phyloP scores from a whole-genome alignment of 2,888 invertebrate species.

The Spilosoma lubricipeda region DNA sequence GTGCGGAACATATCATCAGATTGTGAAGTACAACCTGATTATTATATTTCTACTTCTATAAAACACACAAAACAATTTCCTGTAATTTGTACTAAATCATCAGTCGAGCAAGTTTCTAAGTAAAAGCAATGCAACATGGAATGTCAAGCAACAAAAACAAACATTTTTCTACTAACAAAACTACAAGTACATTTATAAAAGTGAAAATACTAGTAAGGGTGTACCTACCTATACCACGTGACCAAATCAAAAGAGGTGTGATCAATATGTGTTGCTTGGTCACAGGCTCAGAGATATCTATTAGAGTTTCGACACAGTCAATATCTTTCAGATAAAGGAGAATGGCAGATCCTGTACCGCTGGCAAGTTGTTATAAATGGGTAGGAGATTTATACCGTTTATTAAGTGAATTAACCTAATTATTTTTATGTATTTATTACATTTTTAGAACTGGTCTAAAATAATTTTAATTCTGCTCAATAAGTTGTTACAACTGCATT shows the following conservation, averaged over 20 bases:
- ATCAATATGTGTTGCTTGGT: background rate
- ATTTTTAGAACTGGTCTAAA: no score
- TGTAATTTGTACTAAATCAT: slow-evolving; percentile 29
- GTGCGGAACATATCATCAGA: no score
- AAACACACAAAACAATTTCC: slow-evolving; percentile 23
- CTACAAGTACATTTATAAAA: background rate
- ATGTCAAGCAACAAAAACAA: slow-evolving; percentile 41
- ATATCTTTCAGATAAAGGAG: background rate
- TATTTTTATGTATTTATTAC: no score
- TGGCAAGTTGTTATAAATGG: no score
- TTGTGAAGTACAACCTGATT: no score
- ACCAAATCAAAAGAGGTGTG: background rate
- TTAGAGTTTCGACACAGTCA: background rate
- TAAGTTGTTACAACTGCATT: no score
- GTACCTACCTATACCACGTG: background rate
- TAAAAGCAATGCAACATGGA: slow-evolving; percentile 35
- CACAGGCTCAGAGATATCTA: background rate
- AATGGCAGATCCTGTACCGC: no score
- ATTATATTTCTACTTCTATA: no score
- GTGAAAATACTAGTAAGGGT: background rate
- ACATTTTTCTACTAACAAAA: slow-evolving; percentile 27
- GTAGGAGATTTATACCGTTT: no score
- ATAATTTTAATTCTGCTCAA: no score
- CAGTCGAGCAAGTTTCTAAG: slow-evolving; percentile 12
- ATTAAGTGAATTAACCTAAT: no score